Evolutionary conservation across 1,140 invertebrate genomes (phyloP), one percentile per base, ranked within the genome.

Genomic region (Ooceraea biroi): DNA sequence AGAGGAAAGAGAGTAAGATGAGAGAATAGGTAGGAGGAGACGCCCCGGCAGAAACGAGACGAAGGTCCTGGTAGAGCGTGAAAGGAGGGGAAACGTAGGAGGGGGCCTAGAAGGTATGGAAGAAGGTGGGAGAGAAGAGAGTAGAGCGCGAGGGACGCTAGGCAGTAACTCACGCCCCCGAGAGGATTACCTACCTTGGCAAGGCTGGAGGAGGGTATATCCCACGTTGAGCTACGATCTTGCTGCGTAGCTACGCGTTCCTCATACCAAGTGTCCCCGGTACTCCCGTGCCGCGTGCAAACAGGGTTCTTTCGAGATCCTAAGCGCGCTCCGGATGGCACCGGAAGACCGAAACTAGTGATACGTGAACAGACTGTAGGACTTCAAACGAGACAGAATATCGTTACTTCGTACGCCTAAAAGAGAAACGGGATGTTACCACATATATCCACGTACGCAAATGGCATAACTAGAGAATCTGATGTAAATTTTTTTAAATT

Each of bases 171-270:
- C 93, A 94, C 94, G 94, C 94, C 94, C 94, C 93, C 94, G 91
- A 94, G 94, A 94, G 94, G 94, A 94, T 94, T 94, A 94, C 76
- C 76, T 93, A 92, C 93, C 93, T 94, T 92, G 92, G 92, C 91
- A 91, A 91, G 90, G 89, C 88, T 85, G 86, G 92, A 92, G 91
- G 89, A 92, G 91, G 91, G 91, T 91, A 90, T 91, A 91, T 87
- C 88, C 91, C 91, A 91, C 92, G 88, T 93, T 94, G 94, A 94
- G 93, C 94, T 94, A 94, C 93, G 93, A 89, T 91, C 91, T 94
- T 93, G 92, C 93, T 94, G 93, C 93, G 93, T 94, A 94, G 93
- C 93, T 94, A 94, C 94, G 94, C 93, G 94, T 94, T 94, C 93
- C 94, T 94, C 93, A 94, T 94, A 94, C 94, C 93, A 88, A 94